Conservation (phyloP, 2,113 vertebrate genomes). For the Rhegmatorhina hoffmannsi region DNA sequence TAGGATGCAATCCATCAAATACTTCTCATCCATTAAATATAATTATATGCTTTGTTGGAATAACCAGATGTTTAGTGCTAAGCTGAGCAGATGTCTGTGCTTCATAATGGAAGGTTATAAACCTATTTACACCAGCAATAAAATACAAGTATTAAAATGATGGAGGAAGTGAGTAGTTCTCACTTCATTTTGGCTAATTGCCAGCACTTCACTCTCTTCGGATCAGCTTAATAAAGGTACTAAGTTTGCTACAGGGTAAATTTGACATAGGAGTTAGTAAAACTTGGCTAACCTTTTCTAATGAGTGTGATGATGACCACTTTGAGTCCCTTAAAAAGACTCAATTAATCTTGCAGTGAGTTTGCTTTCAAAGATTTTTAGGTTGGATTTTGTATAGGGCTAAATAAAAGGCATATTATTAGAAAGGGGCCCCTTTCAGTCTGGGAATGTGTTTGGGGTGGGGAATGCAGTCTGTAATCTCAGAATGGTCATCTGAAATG, state of each 20-base stretch:
- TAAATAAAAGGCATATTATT: background rate
- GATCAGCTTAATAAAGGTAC: background rate
- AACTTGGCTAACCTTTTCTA: slow-evolving; percentile 19
- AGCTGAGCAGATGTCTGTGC: slow-evolving; percentile 73
- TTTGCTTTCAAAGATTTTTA: background rate
- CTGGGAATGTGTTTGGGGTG: background rate
- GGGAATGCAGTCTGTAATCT: background rate
- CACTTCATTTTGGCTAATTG: slow-evolving; percentile 38
- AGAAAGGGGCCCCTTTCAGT: background rate
- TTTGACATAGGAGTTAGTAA: background rate
- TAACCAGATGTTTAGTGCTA: slow-evolving; percentile 77
- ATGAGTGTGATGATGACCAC: background rate
- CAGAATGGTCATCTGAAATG: background rate
- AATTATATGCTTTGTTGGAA: slow-evolving; percentile 77
- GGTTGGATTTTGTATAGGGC: background rate
- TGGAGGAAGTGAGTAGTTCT: slow-evolving; percentile 23
- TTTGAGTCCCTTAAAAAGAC: background rate
- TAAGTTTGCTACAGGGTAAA: slow-evolving; percentile 6
- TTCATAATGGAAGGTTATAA: slow-evolving; percentile 72
- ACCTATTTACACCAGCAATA: slow-evolving; percentile 69
- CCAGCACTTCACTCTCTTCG: background rate
- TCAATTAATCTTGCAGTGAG: background rate
- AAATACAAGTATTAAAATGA: slow-evolving; percentile 66
- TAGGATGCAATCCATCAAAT: slow-evolving; percentile 72
- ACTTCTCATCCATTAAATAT: slow-evolving; percentile 77